Conservation (phyloP, 2,113 vertebrate genomes). For the Xiphophorus hellerii region DNA sequence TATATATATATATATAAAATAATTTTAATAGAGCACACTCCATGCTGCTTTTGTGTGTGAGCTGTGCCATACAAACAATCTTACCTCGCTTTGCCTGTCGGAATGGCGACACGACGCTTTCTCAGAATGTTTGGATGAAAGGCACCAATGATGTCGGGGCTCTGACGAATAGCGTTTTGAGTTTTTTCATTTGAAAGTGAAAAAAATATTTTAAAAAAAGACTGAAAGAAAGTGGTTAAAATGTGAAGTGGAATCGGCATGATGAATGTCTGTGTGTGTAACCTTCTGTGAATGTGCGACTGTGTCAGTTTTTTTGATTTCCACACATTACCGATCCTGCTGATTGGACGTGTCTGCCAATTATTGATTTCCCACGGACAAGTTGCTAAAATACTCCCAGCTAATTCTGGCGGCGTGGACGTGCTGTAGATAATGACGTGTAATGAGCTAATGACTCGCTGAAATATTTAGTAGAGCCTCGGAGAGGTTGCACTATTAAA, state of each 20-base stretch:
- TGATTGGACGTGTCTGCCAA: slow-evolving; percentile 73
- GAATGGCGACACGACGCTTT: neutral
- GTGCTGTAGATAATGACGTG: slow-evolving; percentile 77
- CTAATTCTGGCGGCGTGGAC: slow-evolving; percentile 74
- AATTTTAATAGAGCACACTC: neutral
- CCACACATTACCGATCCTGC: slow-evolving; percentile 48
- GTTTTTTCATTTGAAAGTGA: neutral
- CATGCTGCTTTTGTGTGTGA: neutral
- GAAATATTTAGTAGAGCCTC: slow-evolving; percentile 83
- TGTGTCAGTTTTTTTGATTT: slow-evolving; percentile 53
- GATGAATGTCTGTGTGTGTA: neutral
- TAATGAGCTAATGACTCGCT: slow-evolving; percentile 84
- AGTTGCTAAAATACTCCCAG: slow-evolving; percentile 77
- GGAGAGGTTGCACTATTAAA: slow-evolving; percentile 69
- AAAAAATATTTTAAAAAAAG: too few relatives aligned
- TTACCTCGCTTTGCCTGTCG: neutral
- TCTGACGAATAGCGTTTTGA: neutral
- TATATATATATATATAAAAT: neutral
- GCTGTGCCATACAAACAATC: neutral
- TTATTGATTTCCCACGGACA: slow-evolving; percentile 80
- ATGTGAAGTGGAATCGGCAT: neutral
- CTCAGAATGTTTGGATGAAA: neutral
- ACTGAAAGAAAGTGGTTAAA: neutral
- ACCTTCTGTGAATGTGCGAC: slow-evolving; percentile 6
- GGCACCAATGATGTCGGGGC: neutral